A percentile compares a stretch with the other conserved stretches of the same genome.
Evolutionary conservation across 2,888 invertebrate species (phyloP).

Genomic region (Caenorhabditis afra): DNA sequence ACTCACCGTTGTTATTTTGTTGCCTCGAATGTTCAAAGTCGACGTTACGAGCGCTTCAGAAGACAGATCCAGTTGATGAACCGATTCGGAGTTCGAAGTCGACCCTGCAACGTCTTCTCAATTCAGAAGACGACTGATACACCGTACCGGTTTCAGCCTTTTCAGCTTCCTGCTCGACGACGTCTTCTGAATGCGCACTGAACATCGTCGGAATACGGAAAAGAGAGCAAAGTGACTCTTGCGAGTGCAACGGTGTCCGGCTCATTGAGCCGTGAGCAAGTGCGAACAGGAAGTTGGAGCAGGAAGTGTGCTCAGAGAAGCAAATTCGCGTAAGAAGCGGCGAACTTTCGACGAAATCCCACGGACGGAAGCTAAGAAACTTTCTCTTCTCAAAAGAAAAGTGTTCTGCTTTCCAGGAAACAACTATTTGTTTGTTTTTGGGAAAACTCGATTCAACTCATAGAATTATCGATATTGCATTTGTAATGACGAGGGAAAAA

Average conservation of each 20-base stretch:
- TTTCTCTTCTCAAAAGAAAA: too few species aligned
- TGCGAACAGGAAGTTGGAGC: conserved; percentile 37
- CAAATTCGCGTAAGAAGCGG: too few species aligned
- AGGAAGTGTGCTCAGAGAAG: background rate
- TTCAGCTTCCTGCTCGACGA: conserved; percentile 1
- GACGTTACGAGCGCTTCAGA: conserved; percentile 44
- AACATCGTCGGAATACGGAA: conserved; percentile 6
- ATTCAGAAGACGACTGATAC: background rate
- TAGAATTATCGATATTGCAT: too few species aligned
- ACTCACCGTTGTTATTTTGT: conserved; percentile 34
- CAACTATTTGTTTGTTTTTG: too few species aligned
- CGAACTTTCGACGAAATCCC: background rate
- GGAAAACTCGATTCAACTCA: too few species aligned
- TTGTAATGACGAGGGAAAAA: too few species aligned
- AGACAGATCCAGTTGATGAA: conserved; percentile 51
- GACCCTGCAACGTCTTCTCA: conserved; percentile 13
- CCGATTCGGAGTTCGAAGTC: conserved; percentile 28
- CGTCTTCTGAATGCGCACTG: conserved; percentile 11
- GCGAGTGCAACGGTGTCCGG: background rate
- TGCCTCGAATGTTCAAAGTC: conserved; percentile 48
- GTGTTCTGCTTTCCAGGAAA: too few species aligned
- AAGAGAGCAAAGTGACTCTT: conserved; percentile 6
- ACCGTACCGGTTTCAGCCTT: conserved; percentile 10
- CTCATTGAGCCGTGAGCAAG: conserved; percentile 12
- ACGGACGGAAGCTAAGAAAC: too few species aligned